Base-by-base conservation (phyloP, 2,797 vertebrate genomes). In the Xenentodon cancila region DNA sequence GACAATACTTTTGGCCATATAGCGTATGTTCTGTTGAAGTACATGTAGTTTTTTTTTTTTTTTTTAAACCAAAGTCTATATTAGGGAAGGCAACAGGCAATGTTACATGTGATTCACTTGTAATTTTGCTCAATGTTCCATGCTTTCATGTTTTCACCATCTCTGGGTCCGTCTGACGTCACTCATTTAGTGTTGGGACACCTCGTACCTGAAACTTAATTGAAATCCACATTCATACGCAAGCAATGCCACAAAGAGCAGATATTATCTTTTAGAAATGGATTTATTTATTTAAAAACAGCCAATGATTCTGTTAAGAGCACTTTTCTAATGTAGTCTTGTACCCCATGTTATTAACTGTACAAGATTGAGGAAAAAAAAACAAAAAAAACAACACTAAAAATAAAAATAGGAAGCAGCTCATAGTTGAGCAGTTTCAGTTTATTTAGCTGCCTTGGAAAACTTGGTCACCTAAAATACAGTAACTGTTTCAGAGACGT, bases 371-470 rank as follows among this genome's bases (percentile, higher is more conserved):
- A 52, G 20, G 20, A 1, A 20, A 42, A 27, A 12, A 34, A 11
- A 37, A 59, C 49, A 30, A 30, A 2, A 18, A 32, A 27, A 5
- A 3, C 25, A 3, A 3, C 25, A 25, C 18, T n/a, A 21, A 55
- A 59, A 7, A 21, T 21, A 30, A 64, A 25, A 25, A 25, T 20
- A 59, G n/a, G 62, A 53, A 73, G 63, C 49, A 44, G 47, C 49
- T 75, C 49, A 47, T 3, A 49, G 47, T 20, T 18, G 18, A 81
- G 37, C n/a, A 55, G 34, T 65, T 49, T 65, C 2, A 30, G 4
- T 43, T 56, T 51, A 32, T 63, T 64, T 77, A 86, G 86, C 85
- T 88, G 84, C 84, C 56, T 34, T 37, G 12, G 16, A 21, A 73
- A 63, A 52, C 37, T 17, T 37, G 25, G 20, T 75, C 47, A 66